phyloP scores from a whole-genome alignment of 2,113 vertebrate genomes.

The Pagrus major region DNA sequence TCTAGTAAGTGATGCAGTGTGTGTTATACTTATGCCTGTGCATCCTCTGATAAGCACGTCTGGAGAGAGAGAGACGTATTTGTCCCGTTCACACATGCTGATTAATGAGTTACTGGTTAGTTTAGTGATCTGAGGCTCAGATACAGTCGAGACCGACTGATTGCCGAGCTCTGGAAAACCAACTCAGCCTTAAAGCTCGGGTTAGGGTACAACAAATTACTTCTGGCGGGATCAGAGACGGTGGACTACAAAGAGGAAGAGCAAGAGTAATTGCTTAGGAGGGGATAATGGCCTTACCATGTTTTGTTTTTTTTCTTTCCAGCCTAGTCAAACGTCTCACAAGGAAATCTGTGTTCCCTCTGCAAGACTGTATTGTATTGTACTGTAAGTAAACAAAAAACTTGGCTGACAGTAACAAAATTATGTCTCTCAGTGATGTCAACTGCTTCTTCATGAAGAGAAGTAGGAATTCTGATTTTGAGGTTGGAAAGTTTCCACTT shows the following conservation, averaged over 20 bases:
- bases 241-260: slow-evolving; percentile 16
- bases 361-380: neutral
- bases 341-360: neutral
- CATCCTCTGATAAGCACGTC: neutral
- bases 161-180: slow-evolving; percentile 4
- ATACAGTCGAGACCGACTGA: neutral
- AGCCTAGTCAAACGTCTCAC: neutral
- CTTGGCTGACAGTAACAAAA: no score
- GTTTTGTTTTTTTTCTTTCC: neutral
- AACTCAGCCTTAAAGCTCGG: slow-evolving; percentile 13
- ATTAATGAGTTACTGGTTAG: slow-evolving; percentile 35
- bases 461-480: no score
- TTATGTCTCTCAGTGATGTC: no score
- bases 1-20: neutral
- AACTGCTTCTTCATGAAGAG: no score
- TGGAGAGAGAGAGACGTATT: slow-evolving; percentile 9
- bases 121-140: slow-evolving; percentile 12
- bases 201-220: slow-evolving; percentile 31
- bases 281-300: neutral
- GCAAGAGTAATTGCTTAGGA: slow-evolving; percentile 6
- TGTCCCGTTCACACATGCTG: neutral
- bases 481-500: no score
- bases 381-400: no score
- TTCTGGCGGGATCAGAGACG: slow-evolving; percentile 18
- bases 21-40: neutral